phyloP scores from a whole-genome alignment of 2,888 invertebrate species.

The Mythimna albipuncta region DNA sequence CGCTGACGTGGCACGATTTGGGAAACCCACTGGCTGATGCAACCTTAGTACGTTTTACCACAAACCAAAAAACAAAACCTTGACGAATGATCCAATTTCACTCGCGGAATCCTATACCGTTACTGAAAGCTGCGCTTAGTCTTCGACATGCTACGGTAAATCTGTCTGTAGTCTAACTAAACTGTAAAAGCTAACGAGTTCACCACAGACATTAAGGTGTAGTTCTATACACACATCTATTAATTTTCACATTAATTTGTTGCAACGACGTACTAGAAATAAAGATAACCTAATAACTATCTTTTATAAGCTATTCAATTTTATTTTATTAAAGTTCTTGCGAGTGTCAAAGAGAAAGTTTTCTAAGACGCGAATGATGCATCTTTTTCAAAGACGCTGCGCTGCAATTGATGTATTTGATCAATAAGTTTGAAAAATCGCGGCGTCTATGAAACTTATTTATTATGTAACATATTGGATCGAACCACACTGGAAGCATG shows the following conservation, averaged over 20 bases:
- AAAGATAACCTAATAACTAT: constrained; percentile 4
- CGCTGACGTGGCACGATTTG: constrained; percentile 29
- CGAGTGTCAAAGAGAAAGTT: constrained; percentile 43
- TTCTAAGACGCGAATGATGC: constrained; percentile 39
- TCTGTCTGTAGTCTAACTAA: constrained; percentile 50
- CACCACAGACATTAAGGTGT: constrained; percentile 34
- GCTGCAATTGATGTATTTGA: constrained; percentile 39
- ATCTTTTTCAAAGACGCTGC: constrained; percentile 37
- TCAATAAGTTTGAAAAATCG: constrained; percentile 44
- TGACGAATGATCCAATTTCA: constrained; percentile 60
- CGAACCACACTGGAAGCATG: constrained; percentile 11
- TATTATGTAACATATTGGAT: constrained; percentile 25
- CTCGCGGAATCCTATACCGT: constrained; percentile 61
- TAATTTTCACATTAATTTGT: constrained; percentile 15
- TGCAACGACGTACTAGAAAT: constrained; percentile 11
- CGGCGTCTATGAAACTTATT: constrained; percentile 22
- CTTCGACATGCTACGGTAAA: constrained; percentile 62
- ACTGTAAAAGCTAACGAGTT: constrained; percentile 58
- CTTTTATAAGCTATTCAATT: constrained; percentile 18
- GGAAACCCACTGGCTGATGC: constrained; percentile 34
- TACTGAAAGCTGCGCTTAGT: constrained; percentile 60
- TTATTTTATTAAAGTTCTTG: constrained; percentile 36
- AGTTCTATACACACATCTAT: constrained; percentile 12
- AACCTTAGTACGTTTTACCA: constrained; percentile 43
- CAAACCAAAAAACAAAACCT: constrained; percentile 55